These are phyloP conservation scores for Arbacia lixula DNA, from an alignment of 53 echinoderm and acorn worm species.

Conservation along the genomic window DNA sequence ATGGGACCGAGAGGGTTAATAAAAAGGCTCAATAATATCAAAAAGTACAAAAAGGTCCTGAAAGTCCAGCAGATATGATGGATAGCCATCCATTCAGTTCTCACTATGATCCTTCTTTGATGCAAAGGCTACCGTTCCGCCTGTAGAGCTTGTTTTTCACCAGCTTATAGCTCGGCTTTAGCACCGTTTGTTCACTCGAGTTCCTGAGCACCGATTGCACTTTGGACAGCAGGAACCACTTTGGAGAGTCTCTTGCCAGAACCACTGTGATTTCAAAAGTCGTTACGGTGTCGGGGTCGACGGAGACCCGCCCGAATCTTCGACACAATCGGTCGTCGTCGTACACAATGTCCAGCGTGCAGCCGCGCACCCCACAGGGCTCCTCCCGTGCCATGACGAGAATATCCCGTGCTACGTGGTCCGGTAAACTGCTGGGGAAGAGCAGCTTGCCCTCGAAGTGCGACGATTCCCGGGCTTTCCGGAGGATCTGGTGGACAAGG, in stretches of 20 bases:
- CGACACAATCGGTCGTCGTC: slow-evolving; percentile 83
- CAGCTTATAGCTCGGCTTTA: slow-evolving; percentile 89
- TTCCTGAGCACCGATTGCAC: slow-evolving; percentile 81
- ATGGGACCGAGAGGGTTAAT: no score
- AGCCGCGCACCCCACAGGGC: slow-evolving; percentile 95
- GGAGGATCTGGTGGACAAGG: slow-evolving; percentile 67
- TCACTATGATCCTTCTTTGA: slow-evolving; percentile 66
- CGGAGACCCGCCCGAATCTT: slow-evolving; percentile 72
- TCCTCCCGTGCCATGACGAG: slow-evolving; percentile 86
- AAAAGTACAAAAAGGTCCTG: no score
- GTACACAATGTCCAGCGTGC: slow-evolving; percentile 73
- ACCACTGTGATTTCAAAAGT: slow-evolving; percentile 93
- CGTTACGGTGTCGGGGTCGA: slow-evolving; percentile 91
- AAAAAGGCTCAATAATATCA: no score
- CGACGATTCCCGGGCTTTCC: slow-evolving; percentile 65
- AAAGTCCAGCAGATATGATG: no score
- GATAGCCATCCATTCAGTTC: no score
- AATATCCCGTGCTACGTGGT: slow-evolving; percentile 78
- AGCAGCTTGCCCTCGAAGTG: slow-evolving; percentile 59
- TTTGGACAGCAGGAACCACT: slow-evolving; percentile 74
- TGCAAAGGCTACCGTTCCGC: slow-evolving; percentile 69
- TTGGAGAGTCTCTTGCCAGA: slow-evolving; percentile 70
- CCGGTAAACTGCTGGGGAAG: slow-evolving; percentile 74
- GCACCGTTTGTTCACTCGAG: slow-evolving; percentile 65
- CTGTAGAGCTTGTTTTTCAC: slow-evolving; percentile 94